Base-by-base conservation (phyloP, 1,140 invertebrate genomes). In the Dinoponera quadriceps region DNA sequence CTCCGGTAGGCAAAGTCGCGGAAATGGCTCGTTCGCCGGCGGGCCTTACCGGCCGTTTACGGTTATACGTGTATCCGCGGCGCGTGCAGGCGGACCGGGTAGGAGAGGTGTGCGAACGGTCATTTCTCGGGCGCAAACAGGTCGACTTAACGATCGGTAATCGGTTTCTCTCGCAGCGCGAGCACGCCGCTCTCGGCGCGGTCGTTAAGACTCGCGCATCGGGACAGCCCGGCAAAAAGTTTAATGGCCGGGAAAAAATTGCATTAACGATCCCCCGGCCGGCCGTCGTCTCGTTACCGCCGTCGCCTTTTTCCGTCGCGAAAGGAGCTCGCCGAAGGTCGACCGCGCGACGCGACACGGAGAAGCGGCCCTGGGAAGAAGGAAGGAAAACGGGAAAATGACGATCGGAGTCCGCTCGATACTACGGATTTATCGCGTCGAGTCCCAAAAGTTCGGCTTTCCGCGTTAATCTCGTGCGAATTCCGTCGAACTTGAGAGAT, bases 81-180 rank as follows among this genome's bases (percentile, higher is more conserved):
- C 29, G 49, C 38, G 38, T 44, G 38, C 38, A 44, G 3, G 38
- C 38, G 38, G 38, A 44, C 38, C n/a, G 11, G n/a, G 33, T 27
- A 29, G 18, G 49, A 83, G 48, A 83, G 71, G 29, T 22, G 33
- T 65, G 60, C 60, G 80, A 82, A 20, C 25, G 44, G 81, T 48
- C 68, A 59, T 33, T 38, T 57, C 48, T 81, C 25, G 38, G 27
- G 62, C 65, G 85, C 78, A 85, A 83, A 87, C 82, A 78, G 75
- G 63, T 74, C 22, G 72, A 69, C 75, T 88, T 84, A 84, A 88
- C 85, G 77, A 86, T 82, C 82, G 44, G 82, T 84, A 86, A 88
- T 86, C 82, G 77, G 75, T 83, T 84, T 75, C 65, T 73, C 74
- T 27, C 44, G 73, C 69, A 55, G 73, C 77, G 54, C 54, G 38